These are phyloP conservation scores for Andrena marginata DNA, from an alignment of 2,888 invertebrate species.

Conservation along the genomic window DNA sequence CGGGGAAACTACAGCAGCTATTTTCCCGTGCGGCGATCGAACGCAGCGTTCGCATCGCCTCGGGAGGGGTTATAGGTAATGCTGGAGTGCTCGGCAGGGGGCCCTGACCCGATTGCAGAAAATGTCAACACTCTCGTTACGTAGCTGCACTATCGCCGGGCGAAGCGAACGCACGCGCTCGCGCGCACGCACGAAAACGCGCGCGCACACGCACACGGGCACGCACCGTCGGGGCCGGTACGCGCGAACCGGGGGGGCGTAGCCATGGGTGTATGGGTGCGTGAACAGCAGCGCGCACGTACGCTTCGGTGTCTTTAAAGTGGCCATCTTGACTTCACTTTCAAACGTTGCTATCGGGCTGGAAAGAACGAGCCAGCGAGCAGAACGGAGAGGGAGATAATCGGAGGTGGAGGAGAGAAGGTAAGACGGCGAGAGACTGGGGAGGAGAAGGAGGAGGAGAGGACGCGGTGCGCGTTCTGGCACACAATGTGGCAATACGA, in stretches of 20 bases:
- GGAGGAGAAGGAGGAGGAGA: not conserved
- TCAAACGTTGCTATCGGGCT: slow-evolving; percentile 70
- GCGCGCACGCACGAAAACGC: slow-evolving; percentile 43
- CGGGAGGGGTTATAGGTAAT: slow-evolving; percentile 80
- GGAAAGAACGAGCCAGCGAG: slow-evolving; percentile 40
- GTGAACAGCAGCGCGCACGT: slow-evolving; percentile 10
- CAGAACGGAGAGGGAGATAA: slow-evolving; percentile 24
- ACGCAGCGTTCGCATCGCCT: slow-evolving; percentile 64
- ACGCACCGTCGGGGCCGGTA: not conserved
- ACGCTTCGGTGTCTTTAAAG: slow-evolving; percentile 63
- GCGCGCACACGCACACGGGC: slow-evolving; percentile 15
- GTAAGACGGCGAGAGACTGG: slow-evolving; percentile 15
- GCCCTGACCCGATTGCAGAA: slow-evolving; percentile 84
- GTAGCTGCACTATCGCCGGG: slow-evolving; percentile 74
- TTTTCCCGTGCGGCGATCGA: slow-evolving; percentile 1
- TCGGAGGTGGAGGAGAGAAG: slow-evolving; percentile 3
- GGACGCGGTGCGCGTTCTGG: slow-evolving; percentile 44
- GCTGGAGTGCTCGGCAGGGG: slow-evolving; percentile 73
- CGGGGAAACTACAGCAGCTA: not conserved
- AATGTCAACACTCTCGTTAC: slow-evolving; percentile 83
- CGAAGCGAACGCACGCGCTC: slow-evolving; percentile 17
- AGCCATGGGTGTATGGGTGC: slow-evolving; percentile 30
- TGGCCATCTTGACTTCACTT: slow-evolving; percentile 81
- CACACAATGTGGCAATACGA: slow-evolving; percentile 78
- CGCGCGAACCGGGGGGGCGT: slow-evolving; percentile 2